Percentiles rank a stretch among this genome's conserved stretches.
These are phyloP conservation scores for Maniola hyperantus DNA, from an alignment of 2,888 invertebrate species.

Conservation along the genomic window DNA sequence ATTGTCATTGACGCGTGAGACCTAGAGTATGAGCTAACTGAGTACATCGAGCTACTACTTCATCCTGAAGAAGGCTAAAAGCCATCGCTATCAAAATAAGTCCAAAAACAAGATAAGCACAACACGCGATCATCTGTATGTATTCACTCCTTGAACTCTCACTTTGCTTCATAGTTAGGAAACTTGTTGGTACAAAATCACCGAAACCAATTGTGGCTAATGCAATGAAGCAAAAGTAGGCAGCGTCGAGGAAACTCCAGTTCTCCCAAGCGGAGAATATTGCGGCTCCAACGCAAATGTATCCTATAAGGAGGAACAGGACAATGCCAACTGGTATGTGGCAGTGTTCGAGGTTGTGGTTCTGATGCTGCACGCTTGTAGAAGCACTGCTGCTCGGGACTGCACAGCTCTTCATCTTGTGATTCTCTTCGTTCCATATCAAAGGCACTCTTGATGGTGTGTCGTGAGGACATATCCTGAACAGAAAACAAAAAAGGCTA, in stretches of 20 bases:
- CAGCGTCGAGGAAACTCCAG: constrained; percentile 91
- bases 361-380: constrained; percentile 62
- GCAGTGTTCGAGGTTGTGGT: constrained; percentile 66
- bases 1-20: constrained; percentile 84
- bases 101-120: constrained; percentile 90
- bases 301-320: constrained; percentile 86
- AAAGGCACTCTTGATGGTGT: constrained; percentile 90
- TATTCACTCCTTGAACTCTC: constrained; percentile 81
- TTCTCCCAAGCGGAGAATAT: constrained; percentile 91
- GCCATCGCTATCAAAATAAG: constrained; percentile 92
- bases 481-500: too few relatives aligned
- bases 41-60: constrained; percentile 88
- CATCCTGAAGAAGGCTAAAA: constrained; percentile 91
- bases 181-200: constrained; percentile 86
- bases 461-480: constrained; percentile 84
- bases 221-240: constrained; percentile 93
- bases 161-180: constrained; percentile 69
- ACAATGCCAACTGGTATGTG: constrained; percentile 80
- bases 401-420: constrained; percentile 65
- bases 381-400: constrained; percentile 68
- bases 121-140: constrained; percentile 89
- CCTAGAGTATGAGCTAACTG: constrained; percentile 87
- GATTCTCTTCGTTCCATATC: constrained; percentile 83
- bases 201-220: constrained; percentile 92
- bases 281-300: constrained; percentile 89